Percentiles rank a stretch among this genome's conserved stretches.
Evolutionary conservation across 2,888 invertebrate genomes (phyloP).

Genomic region (Ametastegia equiseti): DNA sequence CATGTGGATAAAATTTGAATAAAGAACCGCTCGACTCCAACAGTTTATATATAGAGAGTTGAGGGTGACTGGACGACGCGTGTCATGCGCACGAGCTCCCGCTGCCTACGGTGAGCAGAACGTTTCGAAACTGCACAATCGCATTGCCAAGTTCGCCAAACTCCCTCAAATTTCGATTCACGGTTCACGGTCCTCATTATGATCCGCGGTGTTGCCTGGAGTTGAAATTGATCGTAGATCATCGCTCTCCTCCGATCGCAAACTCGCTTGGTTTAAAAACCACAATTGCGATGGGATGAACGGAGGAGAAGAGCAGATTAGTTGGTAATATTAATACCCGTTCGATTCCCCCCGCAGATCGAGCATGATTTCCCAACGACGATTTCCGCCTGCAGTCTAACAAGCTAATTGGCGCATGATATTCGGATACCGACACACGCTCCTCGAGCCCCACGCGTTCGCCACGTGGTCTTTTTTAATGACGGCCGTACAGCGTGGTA

Average conservation of each 20-base stretch:
- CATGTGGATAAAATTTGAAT: constrained; percentile 61
- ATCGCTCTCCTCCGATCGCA: background rate
- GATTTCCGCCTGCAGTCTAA: background rate
- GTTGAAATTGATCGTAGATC: too few species aligned
- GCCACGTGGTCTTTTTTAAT: constrained; percentile 7
- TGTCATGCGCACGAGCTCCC: constrained; percentile 68
- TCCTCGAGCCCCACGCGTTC: constrained; percentile 14
- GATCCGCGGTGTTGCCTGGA: background rate
- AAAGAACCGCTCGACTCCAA: constrained; percentile 58
- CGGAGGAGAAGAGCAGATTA: too few species aligned
- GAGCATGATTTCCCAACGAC: too few species aligned
- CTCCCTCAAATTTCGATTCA: too few species aligned
- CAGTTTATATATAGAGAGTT: constrained; percentile 46
- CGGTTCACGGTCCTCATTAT: background rate
- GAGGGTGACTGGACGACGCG: constrained; percentile 68
- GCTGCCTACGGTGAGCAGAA: background rate
- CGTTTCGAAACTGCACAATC: constrained; percentile 5
- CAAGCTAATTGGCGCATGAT: background rate
- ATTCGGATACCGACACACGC: too few species aligned
- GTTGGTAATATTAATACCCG: too few species aligned
- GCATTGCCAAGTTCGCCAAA: constrained; percentile 20
- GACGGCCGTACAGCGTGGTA: background rate
- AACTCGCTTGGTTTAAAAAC: too few species aligned
- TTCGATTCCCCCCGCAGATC: too few species aligned
- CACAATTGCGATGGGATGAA: too few species aligned